Conservation (phyloP, 64 coral and sea anemone genomes). For the Pachyseris speciosa region DNA sequence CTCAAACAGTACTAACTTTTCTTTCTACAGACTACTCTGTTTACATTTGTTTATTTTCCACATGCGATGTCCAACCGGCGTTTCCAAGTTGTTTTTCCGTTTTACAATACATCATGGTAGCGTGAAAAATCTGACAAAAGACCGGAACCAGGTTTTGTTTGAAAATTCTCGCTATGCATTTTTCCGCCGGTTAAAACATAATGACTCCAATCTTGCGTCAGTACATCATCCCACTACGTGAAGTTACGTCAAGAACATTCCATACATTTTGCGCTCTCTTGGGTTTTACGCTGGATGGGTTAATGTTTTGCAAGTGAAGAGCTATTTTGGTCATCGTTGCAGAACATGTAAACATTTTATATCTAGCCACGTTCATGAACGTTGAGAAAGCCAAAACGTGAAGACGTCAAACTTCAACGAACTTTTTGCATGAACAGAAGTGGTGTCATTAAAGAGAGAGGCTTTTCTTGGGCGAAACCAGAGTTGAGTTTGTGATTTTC, state of each 20-base stretch:
- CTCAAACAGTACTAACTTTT: neutral
- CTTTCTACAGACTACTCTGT: too few species aligned
- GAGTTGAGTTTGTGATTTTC: too few species aligned
- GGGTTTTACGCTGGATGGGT: neutral
- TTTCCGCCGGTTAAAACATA: neutral
- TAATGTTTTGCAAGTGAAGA: neutral
- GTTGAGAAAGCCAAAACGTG: too few species aligned
- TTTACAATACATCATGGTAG: neutral
- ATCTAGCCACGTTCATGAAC: too few species aligned
- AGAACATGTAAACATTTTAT: conserved; percentile 14
- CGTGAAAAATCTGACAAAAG: conserved; percentile 1
- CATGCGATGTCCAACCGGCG: neutral
- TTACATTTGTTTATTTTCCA: neutral
- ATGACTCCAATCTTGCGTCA: neutral
- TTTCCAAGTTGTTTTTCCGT: too few species aligned
- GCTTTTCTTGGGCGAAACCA: neutral
- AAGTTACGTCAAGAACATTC: neutral
- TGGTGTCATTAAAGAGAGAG: neutral
- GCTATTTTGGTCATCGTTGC: neutral
- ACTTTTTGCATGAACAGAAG: neutral
- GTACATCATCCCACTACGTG: neutral
- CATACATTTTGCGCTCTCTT: neutral
- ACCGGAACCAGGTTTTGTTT: conserved; percentile 18
- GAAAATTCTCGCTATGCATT: neutral
- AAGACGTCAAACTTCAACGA: too few species aligned